phyloP scores from a whole-genome alignment of 2,888 invertebrate species.

The Orthosia cruda region DNA sequence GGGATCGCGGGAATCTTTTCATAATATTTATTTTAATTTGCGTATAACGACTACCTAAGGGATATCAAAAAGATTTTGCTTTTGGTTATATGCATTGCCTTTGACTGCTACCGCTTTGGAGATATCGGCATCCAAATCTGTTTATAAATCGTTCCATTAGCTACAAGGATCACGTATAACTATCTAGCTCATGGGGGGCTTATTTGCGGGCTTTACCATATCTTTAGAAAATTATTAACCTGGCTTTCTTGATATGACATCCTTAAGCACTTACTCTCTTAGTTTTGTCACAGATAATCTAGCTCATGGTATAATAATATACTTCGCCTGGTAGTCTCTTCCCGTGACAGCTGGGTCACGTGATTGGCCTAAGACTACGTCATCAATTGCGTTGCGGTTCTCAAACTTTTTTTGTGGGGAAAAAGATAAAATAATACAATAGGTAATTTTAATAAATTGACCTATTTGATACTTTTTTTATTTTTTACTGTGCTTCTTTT shows the following conservation, averaged over 20 bases:
- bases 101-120: neutral
- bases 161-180: neutral
- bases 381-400: no score
- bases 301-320: no score
- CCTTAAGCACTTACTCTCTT: no score
- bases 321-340: no score
- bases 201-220: no score
- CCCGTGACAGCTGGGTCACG: no score
- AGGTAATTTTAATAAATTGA: no score
- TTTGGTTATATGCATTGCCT: constrained; percentile 14
- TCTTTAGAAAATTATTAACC: neutral
- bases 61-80: constrained; percentile 29
- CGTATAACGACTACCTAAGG: constrained; percentile 49
- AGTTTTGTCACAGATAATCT: constrained; percentile 12
- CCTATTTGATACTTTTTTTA: no score
- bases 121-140: neutral
- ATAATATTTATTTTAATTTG: constrained; percentile 72
- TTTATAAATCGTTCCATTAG: neutral
- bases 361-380: no score
- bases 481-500: no score
- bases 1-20: constrained; percentile 70
- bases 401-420: no score
- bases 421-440: no score
- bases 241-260: neutral
- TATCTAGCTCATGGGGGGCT: neutral